These are phyloP conservation scores for Orthosia incerta DNA, from an alignment of 2,888 invertebrate genomes.

Conservation along the genomic window DNA sequence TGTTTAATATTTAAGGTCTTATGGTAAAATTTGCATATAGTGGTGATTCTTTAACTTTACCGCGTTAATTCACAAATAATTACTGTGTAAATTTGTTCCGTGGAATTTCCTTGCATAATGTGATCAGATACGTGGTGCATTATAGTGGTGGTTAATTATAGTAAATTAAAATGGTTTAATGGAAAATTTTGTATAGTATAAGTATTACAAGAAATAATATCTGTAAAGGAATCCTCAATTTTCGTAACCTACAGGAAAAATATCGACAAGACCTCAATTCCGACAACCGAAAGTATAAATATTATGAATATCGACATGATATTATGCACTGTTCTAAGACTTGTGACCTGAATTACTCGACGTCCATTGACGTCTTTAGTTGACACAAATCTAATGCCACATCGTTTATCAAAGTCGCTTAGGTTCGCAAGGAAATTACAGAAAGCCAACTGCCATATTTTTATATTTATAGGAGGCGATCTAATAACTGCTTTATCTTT, in stretches of 20 bases:
- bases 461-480: slow-evolving; percentile 15
- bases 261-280: slow-evolving; percentile 19
- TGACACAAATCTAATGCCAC: slow-evolving; percentile 60
- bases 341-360: slow-evolving; percentile 53
- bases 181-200: slow-evolving; percentile 7
- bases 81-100: slow-evolving; percentile 71
- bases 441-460: slow-evolving; percentile 46
- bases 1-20: slow-evolving; percentile 79
- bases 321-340: slow-evolving; percentile 45
- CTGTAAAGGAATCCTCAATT: not conserved
- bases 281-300: slow-evolving; percentile 8
- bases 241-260: slow-evolving; percentile 11
- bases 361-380: slow-evolving; percentile 61
- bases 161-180: slow-evolving; percentile 47
- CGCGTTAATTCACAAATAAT: slow-evolving; percentile 76
- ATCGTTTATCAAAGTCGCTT: slow-evolving; percentile 61
- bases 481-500: slow-evolving; percentile 21
- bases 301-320: slow-evolving; percentile 30
- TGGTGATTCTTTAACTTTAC: slow-evolving; percentile 76
- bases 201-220: slow-evolving; percentile 3
- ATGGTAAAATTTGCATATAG: slow-evolving; percentile 79
- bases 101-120: slow-evolving; percentile 66
- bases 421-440: slow-evolving; percentile 61
- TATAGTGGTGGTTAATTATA: slow-evolving; percentile 58
- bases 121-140: slow-evolving; percentile 60